Base-by-base conservation (phyloP, 2,113 vertebrate genomes). In the Dicerorhinus sumatrensis region DNA sequence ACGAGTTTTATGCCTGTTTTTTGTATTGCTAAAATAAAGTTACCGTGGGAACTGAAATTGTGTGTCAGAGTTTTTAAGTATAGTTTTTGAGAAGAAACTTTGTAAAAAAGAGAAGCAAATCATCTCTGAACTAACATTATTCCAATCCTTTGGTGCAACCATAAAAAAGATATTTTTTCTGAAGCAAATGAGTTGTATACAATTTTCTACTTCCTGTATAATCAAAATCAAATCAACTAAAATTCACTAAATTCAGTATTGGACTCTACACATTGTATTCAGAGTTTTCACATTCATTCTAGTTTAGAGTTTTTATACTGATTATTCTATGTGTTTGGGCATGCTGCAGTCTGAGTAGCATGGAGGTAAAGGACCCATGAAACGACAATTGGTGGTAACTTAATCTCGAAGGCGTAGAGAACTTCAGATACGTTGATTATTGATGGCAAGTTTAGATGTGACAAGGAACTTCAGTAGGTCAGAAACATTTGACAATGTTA, bases 141-240 rank as follows among this genome's bases (percentile, higher is more conserved):
- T 91, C 6, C 10, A 94, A 81, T 75, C 85, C 33, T 63, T 89
- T 70, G 69, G 20, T 69, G 7, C 18, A 94, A 88, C 33, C 17
- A 80, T 70, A 48, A 73, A 85, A 95, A 89, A 85, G 5, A 8
- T 29, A 39, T 51, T 85, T 97, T 48, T 90, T 12, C 72, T 94
- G 31, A 89, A 39, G 31, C 2, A 42, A 84, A 54, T 95, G 62
- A 60, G 4, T 87, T 18, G 9, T 85, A 5, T 17, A 23, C 70
- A 14, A 39, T 85, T 95, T 93, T 92, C 16, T 48, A 80, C 56
- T 92, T 94, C 29, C 70, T 89, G 1, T n/a, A 69, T 63, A 21
- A 95, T 69, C 18, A 58, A 91, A 63, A 80, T 60, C 6, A 89
- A 84, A 42, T 46, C 18, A 89, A 20, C 60, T 60, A 76, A 69